These are phyloP conservation scores for Butorides virescens DNA, from an alignment of 2,113 vertebrate species.

Conservation along the genomic window DNA sequence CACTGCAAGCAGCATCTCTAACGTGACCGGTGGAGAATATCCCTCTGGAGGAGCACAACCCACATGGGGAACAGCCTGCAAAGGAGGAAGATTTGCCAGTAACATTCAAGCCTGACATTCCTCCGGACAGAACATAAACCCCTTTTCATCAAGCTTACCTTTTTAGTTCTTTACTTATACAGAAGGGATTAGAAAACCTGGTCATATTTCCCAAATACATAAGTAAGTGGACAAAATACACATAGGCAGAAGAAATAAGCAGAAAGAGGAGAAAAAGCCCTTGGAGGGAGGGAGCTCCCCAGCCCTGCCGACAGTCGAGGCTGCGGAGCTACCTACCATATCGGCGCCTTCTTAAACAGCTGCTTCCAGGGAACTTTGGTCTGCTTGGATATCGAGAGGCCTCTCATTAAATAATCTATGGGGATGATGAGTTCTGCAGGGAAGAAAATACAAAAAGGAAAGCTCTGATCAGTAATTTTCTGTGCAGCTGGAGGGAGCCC, in stretches of 20 bases:
- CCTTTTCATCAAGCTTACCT: not conserved
- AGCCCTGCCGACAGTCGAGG: not conserved
- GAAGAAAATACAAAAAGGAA: not conserved
- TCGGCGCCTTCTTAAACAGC: conserved; percentile 86
- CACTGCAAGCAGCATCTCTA: not conserved
- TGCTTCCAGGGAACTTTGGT: conserved; percentile 86
- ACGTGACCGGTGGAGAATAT: not conserved
- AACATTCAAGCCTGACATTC: not conserved
- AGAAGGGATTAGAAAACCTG: not conserved
- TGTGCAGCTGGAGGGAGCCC: not conserved
- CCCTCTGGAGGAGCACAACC: not conserved
- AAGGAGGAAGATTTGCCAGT: not conserved
- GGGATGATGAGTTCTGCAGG: conserved; percentile 83
- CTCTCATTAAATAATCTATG: conserved; percentile 77
- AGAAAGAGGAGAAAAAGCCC: not conserved
- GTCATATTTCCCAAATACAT: not conserved
- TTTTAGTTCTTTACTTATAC: not conserved
- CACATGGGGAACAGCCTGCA: not conserved
- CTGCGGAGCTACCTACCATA: conserved; percentile 81
- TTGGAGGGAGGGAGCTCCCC: not conserved
- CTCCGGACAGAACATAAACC: not conserved
- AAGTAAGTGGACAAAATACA: not conserved
- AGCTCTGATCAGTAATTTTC: not conserved
- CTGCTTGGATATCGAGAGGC: conserved; percentile 75
- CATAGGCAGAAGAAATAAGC: not conserved